Conservation (phyloP, 2,888 invertebrate species). For the Pheosia gnoma region DNA sequence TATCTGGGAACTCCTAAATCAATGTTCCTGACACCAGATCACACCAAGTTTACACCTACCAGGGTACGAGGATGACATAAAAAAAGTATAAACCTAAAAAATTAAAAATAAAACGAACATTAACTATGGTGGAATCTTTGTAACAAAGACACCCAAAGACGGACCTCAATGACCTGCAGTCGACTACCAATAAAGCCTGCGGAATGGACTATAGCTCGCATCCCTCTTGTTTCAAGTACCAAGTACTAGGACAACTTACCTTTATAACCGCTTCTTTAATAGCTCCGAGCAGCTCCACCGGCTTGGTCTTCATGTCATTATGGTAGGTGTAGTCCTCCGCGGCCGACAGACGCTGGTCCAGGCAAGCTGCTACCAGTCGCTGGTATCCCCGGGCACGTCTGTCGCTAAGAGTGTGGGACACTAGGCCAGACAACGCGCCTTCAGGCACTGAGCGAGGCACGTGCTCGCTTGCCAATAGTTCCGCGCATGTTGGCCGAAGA, state of each 20-base stretch:
- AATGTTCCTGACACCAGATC: no score
- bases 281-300: constrained; percentile 41
- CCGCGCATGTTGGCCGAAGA: constrained; percentile 92
- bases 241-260: constrained; percentile 26
- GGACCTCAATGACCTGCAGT: no score
- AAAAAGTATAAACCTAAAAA: no score
- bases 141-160: no score
- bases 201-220: no score
- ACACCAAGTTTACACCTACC: no score
- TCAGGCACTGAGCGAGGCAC: constrained; percentile 96
- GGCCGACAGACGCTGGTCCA: constrained; percentile 80
- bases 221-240: not conserved
- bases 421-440: constrained; percentile 91
- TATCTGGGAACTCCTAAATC: no score
- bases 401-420: constrained; percentile 92
- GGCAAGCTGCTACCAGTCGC: constrained; percentile 62
- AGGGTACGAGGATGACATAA: no score
- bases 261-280: constrained; percentile 62
- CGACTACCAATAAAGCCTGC: no score
- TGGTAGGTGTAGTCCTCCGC: constrained; percentile 94
- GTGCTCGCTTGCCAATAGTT: constrained; percentile 91
- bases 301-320: constrained; percentile 51
- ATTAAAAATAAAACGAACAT: no score
- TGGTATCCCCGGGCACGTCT: constrained; percentile 78
- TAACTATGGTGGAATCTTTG: no score